Percentiles rank a stretch among this genome's conserved stretches.
Evolutionary conservation across 1,140 invertebrate genomes (phyloP).

Genomic region (Coenobita brevimanus): DNA sequence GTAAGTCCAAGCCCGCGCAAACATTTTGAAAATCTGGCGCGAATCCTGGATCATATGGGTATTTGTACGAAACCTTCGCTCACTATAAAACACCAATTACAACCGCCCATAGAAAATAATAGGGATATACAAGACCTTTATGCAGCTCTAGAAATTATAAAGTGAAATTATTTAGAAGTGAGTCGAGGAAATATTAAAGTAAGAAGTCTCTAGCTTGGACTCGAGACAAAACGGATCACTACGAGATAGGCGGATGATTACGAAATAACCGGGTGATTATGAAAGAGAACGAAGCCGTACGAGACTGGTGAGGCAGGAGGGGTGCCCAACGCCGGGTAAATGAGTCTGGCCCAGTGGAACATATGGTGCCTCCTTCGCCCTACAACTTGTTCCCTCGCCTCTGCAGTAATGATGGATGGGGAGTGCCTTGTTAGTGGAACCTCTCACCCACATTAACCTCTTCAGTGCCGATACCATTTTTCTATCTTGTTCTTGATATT

Average conservation of each 20-base stretch:
- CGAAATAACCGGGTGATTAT: too few relatives aligned
- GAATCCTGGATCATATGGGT: conserved; percentile 64
- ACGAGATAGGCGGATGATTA: too few relatives aligned
- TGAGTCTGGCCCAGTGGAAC: conserved; percentile 40
- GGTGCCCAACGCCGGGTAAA: conserved; percentile 27
- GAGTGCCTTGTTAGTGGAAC: not conserved
- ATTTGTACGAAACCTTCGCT: conserved; percentile 44
- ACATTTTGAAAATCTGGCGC: conserved; percentile 67
- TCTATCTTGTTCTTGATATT: too few relatives aligned
- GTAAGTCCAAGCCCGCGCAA: conserved; percentile 63
- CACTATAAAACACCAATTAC: not conserved
- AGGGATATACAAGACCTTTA: too few relatives aligned
- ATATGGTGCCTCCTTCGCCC: conserved; percentile 51
- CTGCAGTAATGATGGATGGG: conserved; percentile 29
- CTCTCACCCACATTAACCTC: too few relatives aligned
- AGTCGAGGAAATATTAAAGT: too few relatives aligned
- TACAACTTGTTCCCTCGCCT: conserved; percentile 49
- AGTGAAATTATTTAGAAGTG: too few relatives aligned
- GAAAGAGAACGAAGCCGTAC: conserved; percentile 16
- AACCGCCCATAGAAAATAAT: too few relatives aligned
- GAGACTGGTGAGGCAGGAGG: not conserved
- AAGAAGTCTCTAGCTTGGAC: too few relatives aligned
- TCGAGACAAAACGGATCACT: too few relatives aligned
- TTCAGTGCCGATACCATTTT: too few relatives aligned
- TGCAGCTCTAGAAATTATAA: too few relatives aligned